Conservation (phyloP, 2,888 invertebrate species). For the Bursaphelenchus okinawaensis region DNA sequence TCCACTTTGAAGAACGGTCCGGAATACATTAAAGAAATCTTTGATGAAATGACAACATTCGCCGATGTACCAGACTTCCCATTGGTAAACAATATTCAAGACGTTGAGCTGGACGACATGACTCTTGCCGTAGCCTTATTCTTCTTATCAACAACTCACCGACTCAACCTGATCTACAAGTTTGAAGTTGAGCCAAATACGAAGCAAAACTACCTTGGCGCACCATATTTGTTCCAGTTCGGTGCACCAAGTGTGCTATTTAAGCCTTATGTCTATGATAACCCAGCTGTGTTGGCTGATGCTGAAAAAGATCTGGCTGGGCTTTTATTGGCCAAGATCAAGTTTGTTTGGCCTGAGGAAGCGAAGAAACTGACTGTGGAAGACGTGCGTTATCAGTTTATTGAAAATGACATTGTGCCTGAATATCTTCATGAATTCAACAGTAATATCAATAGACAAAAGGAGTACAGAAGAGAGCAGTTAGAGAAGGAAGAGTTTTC, state of each 20-base stretch:
- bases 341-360: no score
- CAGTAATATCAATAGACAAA: no score
- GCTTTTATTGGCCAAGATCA: neutral
- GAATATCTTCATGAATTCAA: no score
- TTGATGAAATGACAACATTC: no score
- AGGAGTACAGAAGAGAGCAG: no score
- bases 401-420: no score
- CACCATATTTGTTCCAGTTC: neutral
- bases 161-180: neutral
- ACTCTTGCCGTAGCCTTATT: neutral
- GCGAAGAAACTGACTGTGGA: no score
- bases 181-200: neutral
- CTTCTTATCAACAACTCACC: neutral
- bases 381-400: no score
- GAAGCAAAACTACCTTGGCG: neutral
- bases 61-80: neutral
- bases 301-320: neutral
- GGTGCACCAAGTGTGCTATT: neutral
- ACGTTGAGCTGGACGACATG: neutral
- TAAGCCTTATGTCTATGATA: neutral
- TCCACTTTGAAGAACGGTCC: no score
- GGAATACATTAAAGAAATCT: no score
- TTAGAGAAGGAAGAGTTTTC: no score
- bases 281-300: neutral
- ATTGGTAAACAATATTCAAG: neutral